Evolutionary conservation across 1,140 invertebrate genomes (phyloP).

Genomic region (Himalopsyche phryganea): DNA sequence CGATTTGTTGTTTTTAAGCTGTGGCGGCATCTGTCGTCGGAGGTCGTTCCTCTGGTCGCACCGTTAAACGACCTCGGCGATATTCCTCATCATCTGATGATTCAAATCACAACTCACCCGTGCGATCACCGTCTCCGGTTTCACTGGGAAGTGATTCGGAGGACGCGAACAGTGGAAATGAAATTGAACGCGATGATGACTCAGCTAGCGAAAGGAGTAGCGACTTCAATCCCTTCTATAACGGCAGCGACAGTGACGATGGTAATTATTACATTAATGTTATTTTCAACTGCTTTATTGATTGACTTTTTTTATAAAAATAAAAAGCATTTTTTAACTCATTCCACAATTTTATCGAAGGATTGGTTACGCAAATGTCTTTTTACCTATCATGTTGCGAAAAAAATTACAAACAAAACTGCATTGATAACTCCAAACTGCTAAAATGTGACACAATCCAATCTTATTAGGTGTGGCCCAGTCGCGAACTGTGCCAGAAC

Average conservation of each 20-base stretch:
- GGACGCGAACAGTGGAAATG: constrained; percentile 55
- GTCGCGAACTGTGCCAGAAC: too few species aligned
- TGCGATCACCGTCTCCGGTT: constrained; percentile 31
- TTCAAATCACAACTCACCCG: constrained; percentile 46
- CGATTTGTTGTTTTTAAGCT: neutral
- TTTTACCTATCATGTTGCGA: too few species aligned
- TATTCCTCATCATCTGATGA: constrained; percentile 64
- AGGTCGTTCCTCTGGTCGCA: constrained; percentile 36
- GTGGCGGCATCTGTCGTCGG: constrained; percentile 6
- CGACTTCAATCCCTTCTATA: constrained; percentile 87
- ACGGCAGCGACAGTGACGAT: constrained; percentile 77
- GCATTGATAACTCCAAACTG: too few species aligned
- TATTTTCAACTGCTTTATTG: constrained; percentile 1
- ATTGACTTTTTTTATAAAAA: too few species aligned
- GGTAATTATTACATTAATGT: constrained; percentile 33
- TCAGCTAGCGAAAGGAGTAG: constrained; percentile 69
- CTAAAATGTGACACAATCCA: too few species aligned
- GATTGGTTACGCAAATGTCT: too few species aligned
- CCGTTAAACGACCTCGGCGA: constrained; percentile 63
- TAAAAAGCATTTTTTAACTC: too few species aligned
- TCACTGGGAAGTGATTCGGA: constrained; percentile 48
- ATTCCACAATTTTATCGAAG: too few species aligned
- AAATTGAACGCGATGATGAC: constrained; percentile 57
- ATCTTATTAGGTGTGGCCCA: too few species aligned
- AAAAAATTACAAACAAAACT: too few species aligned